Base-by-base conservation (phyloP, 2,113 vertebrate genomes). In the Platichthys flesus region DNA sequence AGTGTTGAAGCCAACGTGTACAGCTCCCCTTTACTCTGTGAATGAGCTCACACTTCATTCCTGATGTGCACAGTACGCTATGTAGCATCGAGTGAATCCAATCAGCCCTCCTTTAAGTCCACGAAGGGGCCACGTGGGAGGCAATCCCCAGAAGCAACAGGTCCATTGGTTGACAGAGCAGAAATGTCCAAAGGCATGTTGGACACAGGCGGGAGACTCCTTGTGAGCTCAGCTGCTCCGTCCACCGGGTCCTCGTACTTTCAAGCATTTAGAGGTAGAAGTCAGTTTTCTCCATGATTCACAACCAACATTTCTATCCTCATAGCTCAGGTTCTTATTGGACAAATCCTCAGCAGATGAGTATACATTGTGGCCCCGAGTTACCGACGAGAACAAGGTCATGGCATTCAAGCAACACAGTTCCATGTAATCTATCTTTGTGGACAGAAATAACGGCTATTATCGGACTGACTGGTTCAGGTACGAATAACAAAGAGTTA, bases 171-270 rank as follows among this genome's bases (percentile, higher is more conserved):
- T 85, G 75, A 79, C 78, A 55, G 26, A 71, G 71, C 67, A 82
- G 75, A 74, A 71, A 83, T 72, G 80, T 86, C 89, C 77, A 40
- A 90, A 92, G 90, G 92, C 89, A 92, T 89, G 84, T 81, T 63
- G 65, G 85, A 91, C 86, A 86, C 85, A 71, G 74, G 76, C 26
- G 76, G 75, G 73, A 67, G 78, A 31, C 26, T 68, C 78, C 59
- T 56, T 7, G 20, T 21, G 72, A 71, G 73, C 73, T 84, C 35
- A 66, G 74, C 82, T 67, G 49, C 74, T 84, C 66, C 55, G 14
- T 74, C 61, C 58, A 76, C 74, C 10, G 61, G 54, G 77, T 80
- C 76, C 60, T 82, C 40, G 16, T 37, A 35, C 74, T 89, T 51
- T 93, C 83, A 91, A 91, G 91, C 79, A 76, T 81, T 31, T 47